Conservation (phyloP, 2,888 invertebrate species). For the Coenonympha glycerion region DNA sequence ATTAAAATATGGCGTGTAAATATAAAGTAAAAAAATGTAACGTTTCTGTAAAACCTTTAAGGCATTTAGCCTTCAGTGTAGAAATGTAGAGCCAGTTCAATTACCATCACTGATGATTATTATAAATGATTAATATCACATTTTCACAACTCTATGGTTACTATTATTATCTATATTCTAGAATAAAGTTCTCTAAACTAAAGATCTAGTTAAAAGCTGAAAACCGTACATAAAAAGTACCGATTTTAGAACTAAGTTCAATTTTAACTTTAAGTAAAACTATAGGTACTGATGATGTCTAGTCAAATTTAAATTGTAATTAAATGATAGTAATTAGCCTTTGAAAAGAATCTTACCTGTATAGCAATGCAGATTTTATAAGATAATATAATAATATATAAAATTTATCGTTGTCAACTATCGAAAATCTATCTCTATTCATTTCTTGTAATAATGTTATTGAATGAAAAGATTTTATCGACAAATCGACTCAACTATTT, state of each 20-base stretch:
- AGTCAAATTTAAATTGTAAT: slow-evolving; percentile 65
- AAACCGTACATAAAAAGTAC: neutral
- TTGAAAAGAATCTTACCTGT: slow-evolving; percentile 34
- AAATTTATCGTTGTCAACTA: slow-evolving; percentile 19
- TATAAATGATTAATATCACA: too few relatives aligned
- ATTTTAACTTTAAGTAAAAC: slow-evolving; percentile 16
- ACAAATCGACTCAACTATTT: slow-evolving; percentile 63
- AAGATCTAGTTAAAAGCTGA: too few relatives aligned
- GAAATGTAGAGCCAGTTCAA: too few relatives aligned
- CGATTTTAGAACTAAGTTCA: slow-evolving; percentile 4
- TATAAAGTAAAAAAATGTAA: too few relatives aligned
- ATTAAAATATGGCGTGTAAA: too few relatives aligned
- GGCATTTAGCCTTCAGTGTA: too few relatives aligned
- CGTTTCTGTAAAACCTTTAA: too few relatives aligned
- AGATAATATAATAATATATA: slow-evolving; percentile 20
- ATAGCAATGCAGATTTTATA: slow-evolving; percentile 16
- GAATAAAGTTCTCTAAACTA: too few relatives aligned
- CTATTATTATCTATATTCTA: too few relatives aligned
- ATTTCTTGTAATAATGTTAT: slow-evolving; percentile 52
- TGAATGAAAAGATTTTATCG: slow-evolving; percentile 67
- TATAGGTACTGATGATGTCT: slow-evolving; percentile 61
- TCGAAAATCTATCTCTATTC: slow-evolving; percentile 11
- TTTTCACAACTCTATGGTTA: too few relatives aligned
- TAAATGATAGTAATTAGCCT: slow-evolving; percentile 43
- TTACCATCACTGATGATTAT: too few relatives aligned